Evolutionary conservation across 2,888 invertebrate genomes (phyloP).

Genomic region (Clostera curtula): DNA sequence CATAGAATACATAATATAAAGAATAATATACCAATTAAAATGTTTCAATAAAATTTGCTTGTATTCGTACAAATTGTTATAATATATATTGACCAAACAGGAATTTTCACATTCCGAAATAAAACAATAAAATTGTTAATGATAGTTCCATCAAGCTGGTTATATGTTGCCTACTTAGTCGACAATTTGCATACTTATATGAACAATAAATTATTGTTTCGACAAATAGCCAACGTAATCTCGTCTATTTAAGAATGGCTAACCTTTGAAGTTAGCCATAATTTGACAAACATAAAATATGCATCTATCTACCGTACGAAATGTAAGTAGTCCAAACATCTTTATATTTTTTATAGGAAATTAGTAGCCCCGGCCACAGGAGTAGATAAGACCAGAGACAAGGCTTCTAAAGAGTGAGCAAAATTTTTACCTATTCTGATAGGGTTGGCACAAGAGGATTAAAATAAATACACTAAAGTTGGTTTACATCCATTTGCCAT

Average conservation of each 20-base stretch:
- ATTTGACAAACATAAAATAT: constrained; percentile 32
- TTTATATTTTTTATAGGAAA: too few species aligned
- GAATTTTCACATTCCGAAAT: constrained; percentile 37
- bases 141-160: constrained; percentile 64
- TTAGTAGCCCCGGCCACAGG: too few species aligned
- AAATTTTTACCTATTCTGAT: too few species aligned
- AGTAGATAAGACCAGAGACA: too few species aligned
- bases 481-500: too few species aligned
- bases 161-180: constrained; percentile 51
- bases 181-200: constrained; percentile 57
- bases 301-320: too few species aligned
- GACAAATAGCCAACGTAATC: constrained; percentile 65
- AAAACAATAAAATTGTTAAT: constrained; percentile 60
- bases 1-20: too few species aligned
- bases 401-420: too few species aligned
- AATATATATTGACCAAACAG: constrained; percentile 14
- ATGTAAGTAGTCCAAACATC: constrained; percentile 43
- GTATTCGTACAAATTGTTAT: constrained; percentile 11
- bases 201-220: constrained; percentile 58
- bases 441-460: too few species aligned
- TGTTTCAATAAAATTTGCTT: constrained; percentile 3
- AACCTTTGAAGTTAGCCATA: constrained; percentile 46
- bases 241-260: constrained; percentile 33
- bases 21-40: too few species aligned
- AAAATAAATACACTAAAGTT: too few species aligned